These are phyloP conservation scores for Sigmodon hispidus DNA, from an alignment of 2,113 vertebrate genomes.

Conservation along the genomic window DNA sequence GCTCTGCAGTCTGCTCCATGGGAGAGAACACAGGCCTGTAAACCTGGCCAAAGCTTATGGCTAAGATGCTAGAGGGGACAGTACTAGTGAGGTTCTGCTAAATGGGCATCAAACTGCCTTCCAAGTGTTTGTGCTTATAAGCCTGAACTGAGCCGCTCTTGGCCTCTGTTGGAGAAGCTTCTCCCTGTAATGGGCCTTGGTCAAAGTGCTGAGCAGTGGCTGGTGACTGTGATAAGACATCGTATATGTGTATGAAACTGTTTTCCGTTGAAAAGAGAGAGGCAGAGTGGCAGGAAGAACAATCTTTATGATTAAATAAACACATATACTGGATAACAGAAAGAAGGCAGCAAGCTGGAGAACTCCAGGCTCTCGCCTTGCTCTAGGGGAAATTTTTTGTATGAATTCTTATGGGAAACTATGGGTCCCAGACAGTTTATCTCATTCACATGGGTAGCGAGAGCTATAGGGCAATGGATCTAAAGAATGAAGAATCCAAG, in stretches of 20 bases:
- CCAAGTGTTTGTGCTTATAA: not conserved
- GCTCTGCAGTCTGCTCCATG: not conserved
- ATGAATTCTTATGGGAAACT: not conserved
- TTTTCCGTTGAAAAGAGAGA: too few species aligned
- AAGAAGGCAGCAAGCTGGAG: not conserved
- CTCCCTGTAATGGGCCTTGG: not conserved
- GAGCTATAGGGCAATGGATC: not conserved
- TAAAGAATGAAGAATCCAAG: not conserved
- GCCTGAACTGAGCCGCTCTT: too few species aligned
- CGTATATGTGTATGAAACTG: not conserved
- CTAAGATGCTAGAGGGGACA: not conserved
- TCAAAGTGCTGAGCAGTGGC: not conserved
- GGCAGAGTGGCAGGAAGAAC: not conserved
- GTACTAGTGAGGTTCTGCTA: not conserved
- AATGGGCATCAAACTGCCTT: not conserved
- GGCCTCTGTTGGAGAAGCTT: not conserved
- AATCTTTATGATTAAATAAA: not conserved
- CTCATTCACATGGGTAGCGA: not conserved
- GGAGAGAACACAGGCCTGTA: not conserved
- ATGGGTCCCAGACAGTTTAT: not conserved
- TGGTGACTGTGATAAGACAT: not conserved
- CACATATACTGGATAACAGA: accelerated
- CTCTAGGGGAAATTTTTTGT: not conserved
- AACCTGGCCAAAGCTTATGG: not conserved
- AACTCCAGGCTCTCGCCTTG: not conserved